Conservation (phyloP, 2,113 vertebrate species). For the Lontra canadensis region DNA sequence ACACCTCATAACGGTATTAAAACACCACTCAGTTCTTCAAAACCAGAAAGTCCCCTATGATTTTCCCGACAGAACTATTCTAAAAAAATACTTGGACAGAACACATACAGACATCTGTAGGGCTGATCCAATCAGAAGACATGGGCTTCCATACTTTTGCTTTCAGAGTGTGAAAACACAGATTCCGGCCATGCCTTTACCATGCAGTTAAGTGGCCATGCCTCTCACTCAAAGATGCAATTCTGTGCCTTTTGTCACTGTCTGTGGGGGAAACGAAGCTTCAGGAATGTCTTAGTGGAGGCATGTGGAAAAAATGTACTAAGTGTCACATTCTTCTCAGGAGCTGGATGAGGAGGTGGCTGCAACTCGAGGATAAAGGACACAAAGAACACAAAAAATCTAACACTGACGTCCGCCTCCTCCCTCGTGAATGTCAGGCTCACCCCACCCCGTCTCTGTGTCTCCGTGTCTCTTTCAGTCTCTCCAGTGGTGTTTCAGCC, state of each 20-base stretch:
- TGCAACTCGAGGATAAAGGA: constrained; percentile 59
- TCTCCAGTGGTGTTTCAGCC: constrained; percentile 6
- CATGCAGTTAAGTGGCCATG: not conserved
- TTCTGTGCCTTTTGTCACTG: not conserved
- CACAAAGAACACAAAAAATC: constrained; percentile 57
- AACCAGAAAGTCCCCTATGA: not conserved
- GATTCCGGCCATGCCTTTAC: not conserved
- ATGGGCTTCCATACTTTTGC: not conserved
- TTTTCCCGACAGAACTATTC: constrained; percentile 19
- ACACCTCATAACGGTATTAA: not conserved
- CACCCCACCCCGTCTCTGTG: not conserved
- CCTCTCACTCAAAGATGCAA: constrained; percentile 28
- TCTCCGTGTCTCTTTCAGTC: not conserved
- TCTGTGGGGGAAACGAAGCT: not conserved
- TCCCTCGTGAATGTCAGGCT: constrained; percentile 20
- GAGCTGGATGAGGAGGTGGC: constrained; percentile 51
- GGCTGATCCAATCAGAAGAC: not conserved
- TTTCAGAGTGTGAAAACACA: constrained; percentile 9
- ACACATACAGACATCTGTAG: not conserved
- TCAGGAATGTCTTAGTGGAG: constrained; percentile 13
- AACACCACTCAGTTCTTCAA: not conserved
- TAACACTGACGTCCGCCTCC: constrained; percentile 46
- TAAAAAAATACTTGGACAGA: constrained; percentile 30
- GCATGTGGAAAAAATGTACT: constrained; percentile 33
- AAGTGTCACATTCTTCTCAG: constrained; percentile 62